A percentile compares a stretch with the other conserved stretches of the same genome.
phyloP scores from a whole-genome alignment of 2,888 invertebrate species.

The Pterobdella sp. region DNA sequence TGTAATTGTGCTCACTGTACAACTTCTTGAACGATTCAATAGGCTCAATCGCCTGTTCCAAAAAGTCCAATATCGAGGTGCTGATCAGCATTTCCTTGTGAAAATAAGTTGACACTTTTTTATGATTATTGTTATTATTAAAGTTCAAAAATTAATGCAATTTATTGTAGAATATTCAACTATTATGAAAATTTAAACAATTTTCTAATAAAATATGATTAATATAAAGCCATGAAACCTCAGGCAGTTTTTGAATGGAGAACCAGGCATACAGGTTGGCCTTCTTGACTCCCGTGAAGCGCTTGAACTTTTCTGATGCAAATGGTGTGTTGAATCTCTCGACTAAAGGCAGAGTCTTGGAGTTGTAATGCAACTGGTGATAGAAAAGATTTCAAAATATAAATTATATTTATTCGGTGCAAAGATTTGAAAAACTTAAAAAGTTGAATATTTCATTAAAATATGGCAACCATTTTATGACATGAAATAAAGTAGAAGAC shows the following conservation, averaged over 20 bases:
- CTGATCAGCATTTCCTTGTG: constrained; percentile 80
- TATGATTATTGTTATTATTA: not conserved
- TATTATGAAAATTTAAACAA: not conserved
- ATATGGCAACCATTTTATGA: too few relatives aligned
- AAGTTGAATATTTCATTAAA: too few relatives aligned
- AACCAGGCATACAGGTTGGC: constrained; percentile 86
- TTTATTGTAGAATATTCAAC: not conserved
- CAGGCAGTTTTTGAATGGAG: constrained; percentile 92
- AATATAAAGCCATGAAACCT: constrained; percentile 40
- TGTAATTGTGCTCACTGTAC: not conserved
- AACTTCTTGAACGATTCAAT: constrained; percentile 54
- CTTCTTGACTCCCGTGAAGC: constrained; percentile 58
- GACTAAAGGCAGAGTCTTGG: constrained; percentile 41
- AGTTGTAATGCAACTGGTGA: constrained; percentile 49
- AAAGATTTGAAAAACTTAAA: too few relatives aligned
- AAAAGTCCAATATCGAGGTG: constrained; percentile 88
- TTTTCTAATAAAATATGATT: not conserved
- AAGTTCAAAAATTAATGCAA: not conserved
- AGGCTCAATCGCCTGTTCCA: constrained; percentile 87
- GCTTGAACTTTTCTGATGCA: not conserved
- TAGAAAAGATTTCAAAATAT: not conserved
- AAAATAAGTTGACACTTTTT: not conserved
- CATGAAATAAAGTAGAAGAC: too few relatives aligned
- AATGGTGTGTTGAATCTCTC: not conserved
- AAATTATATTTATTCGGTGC: not conserved